Evolutionary conservation across 2,113 vertebrate genomes (phyloP), one percentile per base, ranked within the genome.

Genomic region (Solenodon paradoxus): DNA sequence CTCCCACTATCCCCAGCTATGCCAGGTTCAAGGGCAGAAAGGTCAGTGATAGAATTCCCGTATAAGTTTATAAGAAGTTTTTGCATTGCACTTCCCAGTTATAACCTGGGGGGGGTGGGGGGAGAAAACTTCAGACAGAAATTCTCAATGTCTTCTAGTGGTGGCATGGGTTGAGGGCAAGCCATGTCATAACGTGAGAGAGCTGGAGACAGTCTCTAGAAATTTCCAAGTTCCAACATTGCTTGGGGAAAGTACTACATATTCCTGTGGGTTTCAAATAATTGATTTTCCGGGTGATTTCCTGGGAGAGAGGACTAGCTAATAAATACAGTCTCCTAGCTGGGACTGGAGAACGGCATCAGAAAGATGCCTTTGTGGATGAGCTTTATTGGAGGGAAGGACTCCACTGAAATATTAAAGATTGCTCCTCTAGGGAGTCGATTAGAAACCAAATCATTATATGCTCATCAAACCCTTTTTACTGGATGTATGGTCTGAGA

Each of bases 91-190:
- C 8, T 57, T 93, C 28, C 38, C 35, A 66, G 71, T 35, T 72
- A 10, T 15, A 53, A 30, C 8, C 30, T 28, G 59, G 8, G 0
- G 26, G 30, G 7, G 57, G 26, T 9, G 8, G 0, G 26, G 30
- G 7, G 57, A 13, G 3, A 69, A 77, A 85, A 0, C 69, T 91
- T 42, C 51, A 49, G 42, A 53, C 24, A 89, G 51, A 90, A 66
- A 77, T 87, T 92, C 12, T 64, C 24, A 78, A 0, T 38, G 61
- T 35, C 35, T 13, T 53, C 38, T 59, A 2, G 26, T 63, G 53
- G 4, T 38, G n/a, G n/a, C n/a, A n/a, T 20, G 7, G 30, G 5
- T 16, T 22, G 17, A 9, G 3, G 3, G 11, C 26, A 82, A 68
- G 17, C 0, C 19, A 16, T 4, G 3, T 77, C 19, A n/a, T 82